These are phyloP conservation scores for Danio kyathit DNA, from an alignment of 2,797 vertebrate species.

Conservation along the genomic window DNA sequence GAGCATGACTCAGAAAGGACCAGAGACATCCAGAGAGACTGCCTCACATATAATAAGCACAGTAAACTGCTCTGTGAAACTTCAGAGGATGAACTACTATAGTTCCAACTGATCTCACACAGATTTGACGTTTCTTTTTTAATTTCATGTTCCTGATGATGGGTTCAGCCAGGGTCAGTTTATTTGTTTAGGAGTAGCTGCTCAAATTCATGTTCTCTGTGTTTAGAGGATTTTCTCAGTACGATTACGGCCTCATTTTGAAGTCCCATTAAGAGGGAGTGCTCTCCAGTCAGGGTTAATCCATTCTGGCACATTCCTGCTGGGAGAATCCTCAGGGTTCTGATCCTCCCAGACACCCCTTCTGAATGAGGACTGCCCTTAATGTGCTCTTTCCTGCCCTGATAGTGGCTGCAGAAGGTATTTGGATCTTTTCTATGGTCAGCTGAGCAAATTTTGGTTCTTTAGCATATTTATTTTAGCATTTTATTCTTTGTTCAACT, in stretches of 20 bases:
- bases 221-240: slow-evolving; percentile 56
- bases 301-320: slow-evolving; percentile 56
- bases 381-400: slow-evolving; percentile 68
- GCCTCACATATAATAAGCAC: slow-evolving; percentile 25
- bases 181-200: slow-evolving; percentile 19
- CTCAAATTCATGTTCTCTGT: slow-evolving; percentile 40
- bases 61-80: slow-evolving; percentile 9
- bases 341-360: slow-evolving; percentile 35
- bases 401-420: neutral
- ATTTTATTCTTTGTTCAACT: too few species aligned
- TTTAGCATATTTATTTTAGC: neutral
- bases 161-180: neutral
- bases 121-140: neutral
- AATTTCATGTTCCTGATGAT: neutral
- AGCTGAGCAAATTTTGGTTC: neutral
- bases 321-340: slow-evolving; percentile 49
- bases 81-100: slow-evolving; percentile 10
- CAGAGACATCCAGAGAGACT: slow-evolving; percentile 34
- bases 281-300: slow-evolving; percentile 59
- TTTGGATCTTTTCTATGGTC: neutral
- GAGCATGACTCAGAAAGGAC: slow-evolving; percentile 48
- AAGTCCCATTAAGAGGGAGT: slow-evolving; percentile 51
- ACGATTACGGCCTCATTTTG: slow-evolving; percentile 56
- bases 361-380: slow-evolving; percentile 63
- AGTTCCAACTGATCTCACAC: neutral